Conservation (phyloP, 2,888 invertebrate genomes). For the Sphaerophoria rueppellii region DNA sequence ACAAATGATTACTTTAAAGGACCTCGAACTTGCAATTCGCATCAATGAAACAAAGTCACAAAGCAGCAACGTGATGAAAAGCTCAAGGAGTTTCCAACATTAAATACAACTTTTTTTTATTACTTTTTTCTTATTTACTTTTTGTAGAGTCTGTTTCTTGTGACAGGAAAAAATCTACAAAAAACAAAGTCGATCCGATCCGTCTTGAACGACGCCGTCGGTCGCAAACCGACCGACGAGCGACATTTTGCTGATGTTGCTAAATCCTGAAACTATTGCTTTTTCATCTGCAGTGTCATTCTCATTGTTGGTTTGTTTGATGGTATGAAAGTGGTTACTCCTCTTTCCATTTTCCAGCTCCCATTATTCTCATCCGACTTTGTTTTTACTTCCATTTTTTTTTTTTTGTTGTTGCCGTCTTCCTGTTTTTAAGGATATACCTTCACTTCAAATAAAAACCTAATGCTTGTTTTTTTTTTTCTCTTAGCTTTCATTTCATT, state of each 20-base stretch:
- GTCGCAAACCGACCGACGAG: not conserved
- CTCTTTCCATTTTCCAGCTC: not conserved
- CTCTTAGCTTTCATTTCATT: not conserved
- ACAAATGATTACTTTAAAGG: slow-evolving; percentile 59
- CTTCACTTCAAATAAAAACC: slow-evolving; percentile 66
- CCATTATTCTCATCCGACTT: slow-evolving; percentile 62
- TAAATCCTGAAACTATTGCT: slow-evolving; percentile 21
- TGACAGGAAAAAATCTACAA: slow-evolving; percentile 3
- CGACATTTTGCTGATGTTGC: slow-evolving; percentile 12
- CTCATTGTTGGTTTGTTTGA: not conserved
- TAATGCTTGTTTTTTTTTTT: slow-evolving; percentile 22
- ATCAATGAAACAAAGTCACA: slow-evolving; percentile 29
- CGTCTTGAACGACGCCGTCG: slow-evolving; percentile 13
- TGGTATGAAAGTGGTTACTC: not conserved
- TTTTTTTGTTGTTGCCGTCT: slow-evolving; percentile 20
- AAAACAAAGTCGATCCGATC: slow-evolving; percentile 21
- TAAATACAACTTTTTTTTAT: slow-evolving; percentile 52
- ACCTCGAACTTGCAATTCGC: slow-evolving; percentile 11
- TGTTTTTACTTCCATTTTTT: not conserved
- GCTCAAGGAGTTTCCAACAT: slow-evolving; percentile 69
- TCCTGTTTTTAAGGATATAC: slow-evolving; percentile 62
- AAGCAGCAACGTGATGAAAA: slow-evolving; percentile 45
- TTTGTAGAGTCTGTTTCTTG: slow-evolving; percentile 10
- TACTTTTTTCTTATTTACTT: not conserved
- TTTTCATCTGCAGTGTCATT: slow-evolving; percentile 59